Conservation (phyloP, 35 echinoderm and acorn worm genomes). For the Chiridota heheva region DNA sequence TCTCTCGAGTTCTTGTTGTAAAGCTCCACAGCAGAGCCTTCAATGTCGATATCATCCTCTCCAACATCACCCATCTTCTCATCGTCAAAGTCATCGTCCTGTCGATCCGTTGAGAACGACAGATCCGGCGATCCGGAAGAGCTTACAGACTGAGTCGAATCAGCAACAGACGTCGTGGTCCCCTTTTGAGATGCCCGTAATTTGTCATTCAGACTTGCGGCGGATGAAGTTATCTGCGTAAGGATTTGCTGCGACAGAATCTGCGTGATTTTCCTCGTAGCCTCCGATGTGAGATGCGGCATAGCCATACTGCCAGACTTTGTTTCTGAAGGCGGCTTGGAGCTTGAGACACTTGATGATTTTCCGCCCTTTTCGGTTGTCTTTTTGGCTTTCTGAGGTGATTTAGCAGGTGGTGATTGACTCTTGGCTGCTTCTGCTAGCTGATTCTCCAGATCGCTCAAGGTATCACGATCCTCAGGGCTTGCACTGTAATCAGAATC, state of each 20-base stretch:
- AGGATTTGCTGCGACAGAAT: neutral
- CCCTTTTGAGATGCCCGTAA: neutral
- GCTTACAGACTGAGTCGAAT: slow-evolving; percentile 57
- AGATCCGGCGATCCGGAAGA: slow-evolving; percentile 50
- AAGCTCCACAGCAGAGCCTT: slow-evolving; percentile 92
- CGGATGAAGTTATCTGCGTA: neutral
- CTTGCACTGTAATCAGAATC: slow-evolving; percentile 45
- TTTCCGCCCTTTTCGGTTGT: slow-evolving; percentile 25
- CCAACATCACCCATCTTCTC: slow-evolving; percentile 57
- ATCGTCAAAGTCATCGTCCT: slow-evolving; percentile 20
- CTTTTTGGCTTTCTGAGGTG: too few relatives aligned
- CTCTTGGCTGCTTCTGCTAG: neutral
- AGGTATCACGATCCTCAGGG: slow-evolving; percentile 5
- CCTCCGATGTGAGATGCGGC: slow-evolving; percentile 21
- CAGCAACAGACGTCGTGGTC: neutral
- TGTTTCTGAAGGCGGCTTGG: slow-evolving; percentile 5
- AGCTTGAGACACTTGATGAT: slow-evolving; percentile 52
- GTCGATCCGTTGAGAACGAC: slow-evolving; percentile 15
- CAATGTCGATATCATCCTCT: slow-evolving; percentile 61
- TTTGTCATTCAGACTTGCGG: neutral
- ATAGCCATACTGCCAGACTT: neutral
- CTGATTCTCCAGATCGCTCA: slow-evolving; percentile 24
- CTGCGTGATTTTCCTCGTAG: slow-evolving; percentile 49
- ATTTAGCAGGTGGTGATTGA: neutral
- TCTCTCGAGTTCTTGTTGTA: slow-evolving; percentile 97